phyloP scores from a whole-genome alignment of 2,113 vertebrate species.

The Festucalex cinctus region DNA sequence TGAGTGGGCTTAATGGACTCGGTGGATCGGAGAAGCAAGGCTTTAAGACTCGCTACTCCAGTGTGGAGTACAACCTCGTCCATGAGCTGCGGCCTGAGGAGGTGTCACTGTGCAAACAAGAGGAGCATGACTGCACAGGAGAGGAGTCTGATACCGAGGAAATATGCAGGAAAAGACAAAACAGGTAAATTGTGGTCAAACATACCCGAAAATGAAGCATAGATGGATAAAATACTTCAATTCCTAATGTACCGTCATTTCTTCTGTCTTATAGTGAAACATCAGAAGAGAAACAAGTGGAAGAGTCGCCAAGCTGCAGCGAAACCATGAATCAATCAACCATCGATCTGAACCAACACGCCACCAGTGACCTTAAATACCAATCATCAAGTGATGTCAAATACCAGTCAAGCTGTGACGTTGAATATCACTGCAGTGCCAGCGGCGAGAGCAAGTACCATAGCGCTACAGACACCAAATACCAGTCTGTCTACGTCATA shows the following conservation, averaged over 20 bases:
- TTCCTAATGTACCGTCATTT: conserved; percentile 43
- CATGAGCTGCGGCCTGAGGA: conserved; percentile 86
- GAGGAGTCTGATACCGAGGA: conserved; percentile 77
- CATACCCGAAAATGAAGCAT: neutral
- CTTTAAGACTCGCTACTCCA: conserved; percentile 84
- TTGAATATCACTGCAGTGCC: conserved; percentile 12
- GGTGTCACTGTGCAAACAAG: conserved; percentile 63
- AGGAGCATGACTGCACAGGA: conserved; percentile 73
- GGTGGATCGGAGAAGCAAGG: conserved; percentile 77
- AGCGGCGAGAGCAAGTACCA: conserved; percentile 54
- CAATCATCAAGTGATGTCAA: conserved; percentile 65
- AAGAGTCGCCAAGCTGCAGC: conserved; percentile 79
- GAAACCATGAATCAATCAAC: conserved; percentile 84
- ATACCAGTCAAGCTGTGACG: conserved; percentile 16
- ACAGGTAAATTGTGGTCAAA: conserved; percentile 75
- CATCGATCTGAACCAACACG: conserved; percentile 40
- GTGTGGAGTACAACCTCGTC: conserved; percentile 94
- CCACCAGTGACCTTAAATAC: conserved; percentile 32
- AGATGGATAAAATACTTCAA: neutral
- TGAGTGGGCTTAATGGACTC: conserved; percentile 56
- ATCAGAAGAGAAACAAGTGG: conserved; percentile 80
- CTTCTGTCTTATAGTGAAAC: conserved; percentile 73
- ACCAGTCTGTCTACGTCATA: conserved; percentile 98
- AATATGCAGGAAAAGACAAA: conserved; percentile 76
- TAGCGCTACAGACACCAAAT: conserved; percentile 80